Evolutionary conservation across 2,888 invertebrate genomes (phyloP).

Genomic region (Micoletzkya japonica): DNA sequence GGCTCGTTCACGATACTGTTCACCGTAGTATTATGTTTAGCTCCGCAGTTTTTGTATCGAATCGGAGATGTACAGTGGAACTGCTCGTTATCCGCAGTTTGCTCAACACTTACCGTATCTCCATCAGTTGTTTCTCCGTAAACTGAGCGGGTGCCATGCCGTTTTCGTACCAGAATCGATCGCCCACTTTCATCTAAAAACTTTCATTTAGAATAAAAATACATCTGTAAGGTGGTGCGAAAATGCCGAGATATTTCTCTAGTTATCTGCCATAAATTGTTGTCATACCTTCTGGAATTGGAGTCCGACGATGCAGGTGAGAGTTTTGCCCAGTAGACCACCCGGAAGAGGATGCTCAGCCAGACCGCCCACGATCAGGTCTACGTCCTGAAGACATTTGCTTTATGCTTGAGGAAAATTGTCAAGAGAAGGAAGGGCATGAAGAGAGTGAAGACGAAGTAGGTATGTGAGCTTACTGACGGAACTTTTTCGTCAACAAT

Average conservation of each 20-base stretch:
- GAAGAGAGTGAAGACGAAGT: neutral
- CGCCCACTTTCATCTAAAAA: constrained; percentile 40
- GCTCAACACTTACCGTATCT: constrained; percentile 23
- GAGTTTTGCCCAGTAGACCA: constrained; percentile 53
- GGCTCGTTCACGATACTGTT: neutral
- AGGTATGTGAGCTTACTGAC: too few species aligned
- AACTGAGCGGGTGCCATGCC: constrained; percentile 40
- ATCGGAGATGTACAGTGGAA: too few species aligned
- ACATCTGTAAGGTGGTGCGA: neutral
- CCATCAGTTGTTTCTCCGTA: constrained; percentile 26
- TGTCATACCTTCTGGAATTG: constrained; percentile 52
- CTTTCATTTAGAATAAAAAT: constrained; percentile 9
- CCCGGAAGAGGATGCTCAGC: constrained; percentile 51
- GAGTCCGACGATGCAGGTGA: constrained; percentile 51
- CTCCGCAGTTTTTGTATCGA: too few species aligned
- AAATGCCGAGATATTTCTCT: neutral
- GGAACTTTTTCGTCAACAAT: too few species aligned
- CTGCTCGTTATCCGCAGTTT: too few species aligned
- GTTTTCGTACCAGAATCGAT: constrained; percentile 64
- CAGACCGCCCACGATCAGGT: constrained; percentile 53
- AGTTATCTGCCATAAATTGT: neutral
- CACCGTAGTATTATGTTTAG: too few species aligned
- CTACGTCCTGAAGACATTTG: constrained; percentile 49
- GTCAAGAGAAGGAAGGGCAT: neutral
- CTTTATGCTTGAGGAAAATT: too few species aligned